phyloP scores from a whole-genome alignment of 2,797 vertebrate genomes.

The Ctenochaetus hawaiiensis region DNA sequence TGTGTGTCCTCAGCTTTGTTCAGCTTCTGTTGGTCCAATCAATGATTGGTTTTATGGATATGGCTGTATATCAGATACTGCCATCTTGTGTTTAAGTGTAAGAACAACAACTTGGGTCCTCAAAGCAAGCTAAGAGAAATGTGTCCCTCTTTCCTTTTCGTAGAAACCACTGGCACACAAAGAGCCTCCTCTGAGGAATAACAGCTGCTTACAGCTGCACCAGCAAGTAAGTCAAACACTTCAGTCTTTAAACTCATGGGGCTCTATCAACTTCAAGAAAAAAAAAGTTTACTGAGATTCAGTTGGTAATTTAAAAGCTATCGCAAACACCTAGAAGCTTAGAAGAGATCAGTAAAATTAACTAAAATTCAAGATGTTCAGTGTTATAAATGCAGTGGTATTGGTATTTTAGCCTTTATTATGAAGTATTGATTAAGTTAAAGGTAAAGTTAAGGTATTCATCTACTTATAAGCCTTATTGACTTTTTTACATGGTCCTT shows the following conservation, averaged over 20 bases:
- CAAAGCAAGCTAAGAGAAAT: constrained; percentile 63
- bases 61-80: constrained; percentile 41
- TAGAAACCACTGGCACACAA: constrained; percentile 87
- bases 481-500: too few species aligned
- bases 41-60: not conserved
- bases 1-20: not conserved
- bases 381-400: too few species aligned
- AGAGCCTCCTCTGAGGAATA: constrained; percentile 85
- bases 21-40: constrained; percentile 1
- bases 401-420: too few species aligned
- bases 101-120: constrained; percentile 1
- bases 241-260: not conserved
- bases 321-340: too few species aligned
- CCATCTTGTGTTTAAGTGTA: constrained; percentile 53
- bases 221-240: constrained; percentile 85
- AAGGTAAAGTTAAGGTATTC: too few species aligned
- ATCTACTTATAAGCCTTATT: too few species aligned
- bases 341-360: too few species aligned
- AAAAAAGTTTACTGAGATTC: too few species aligned
- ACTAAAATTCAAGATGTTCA: too few species aligned
- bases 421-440: too few species aligned
- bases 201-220: constrained; percentile 89
- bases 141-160: constrained; percentile 59
- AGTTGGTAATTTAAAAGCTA: too few species aligned
- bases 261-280: too few species aligned